A percentile compares a stretch with the other conserved stretches of the same genome.
phyloP scores from a whole-genome alignment of 2,888 invertebrate species.

The Hydriomena furcata region DNA sequence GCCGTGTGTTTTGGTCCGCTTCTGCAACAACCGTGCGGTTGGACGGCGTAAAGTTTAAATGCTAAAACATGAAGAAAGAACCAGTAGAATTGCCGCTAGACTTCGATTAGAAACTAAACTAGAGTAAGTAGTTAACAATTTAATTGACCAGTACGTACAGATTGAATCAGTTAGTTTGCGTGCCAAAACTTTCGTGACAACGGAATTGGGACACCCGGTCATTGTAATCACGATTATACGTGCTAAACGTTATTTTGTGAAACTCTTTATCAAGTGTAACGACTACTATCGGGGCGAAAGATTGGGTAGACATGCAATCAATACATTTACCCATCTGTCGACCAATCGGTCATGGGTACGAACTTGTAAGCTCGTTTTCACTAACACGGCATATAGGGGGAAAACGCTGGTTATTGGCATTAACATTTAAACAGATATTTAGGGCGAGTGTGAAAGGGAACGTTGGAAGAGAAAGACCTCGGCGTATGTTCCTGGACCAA shows the following conservation, averaged over 20 bases:
- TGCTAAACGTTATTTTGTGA: slow-evolving; percentile 25
- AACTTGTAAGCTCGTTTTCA: too few species aligned
- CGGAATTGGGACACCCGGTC: slow-evolving; percentile 44
- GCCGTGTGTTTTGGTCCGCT: too few species aligned
- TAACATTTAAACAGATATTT: too few species aligned
- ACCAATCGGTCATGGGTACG: slow-evolving; percentile 16
- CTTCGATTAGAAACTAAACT: not conserved
- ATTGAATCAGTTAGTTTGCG: slow-evolving; percentile 38
- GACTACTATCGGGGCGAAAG: slow-evolving; percentile 15
- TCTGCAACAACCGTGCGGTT: too few species aligned
- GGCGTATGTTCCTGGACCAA: too few species aligned
- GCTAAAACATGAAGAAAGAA: too few species aligned
- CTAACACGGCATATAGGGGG: too few species aligned
- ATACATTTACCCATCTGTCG: slow-evolving; percentile 23
- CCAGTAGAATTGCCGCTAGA: not conserved
- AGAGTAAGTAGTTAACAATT: slow-evolving; percentile 27
- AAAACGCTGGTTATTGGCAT: too few species aligned
- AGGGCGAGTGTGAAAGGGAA: too few species aligned
- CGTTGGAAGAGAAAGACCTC: too few species aligned
- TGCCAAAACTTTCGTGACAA: slow-evolving; percentile 41
- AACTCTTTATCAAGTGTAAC: slow-evolving; percentile 28
- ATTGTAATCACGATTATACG: slow-evolving; percentile 39
- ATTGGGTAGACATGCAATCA: slow-evolving; percentile 20
- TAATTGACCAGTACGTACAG: slow-evolving; percentile 34
- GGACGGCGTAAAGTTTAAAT: too few species aligned